Evolutionary conservation across 35 echinoderm and acorn worm genomes (phyloP), one percentile per base, ranked within the genome.

Genomic region (Chiridota heheva): DNA sequence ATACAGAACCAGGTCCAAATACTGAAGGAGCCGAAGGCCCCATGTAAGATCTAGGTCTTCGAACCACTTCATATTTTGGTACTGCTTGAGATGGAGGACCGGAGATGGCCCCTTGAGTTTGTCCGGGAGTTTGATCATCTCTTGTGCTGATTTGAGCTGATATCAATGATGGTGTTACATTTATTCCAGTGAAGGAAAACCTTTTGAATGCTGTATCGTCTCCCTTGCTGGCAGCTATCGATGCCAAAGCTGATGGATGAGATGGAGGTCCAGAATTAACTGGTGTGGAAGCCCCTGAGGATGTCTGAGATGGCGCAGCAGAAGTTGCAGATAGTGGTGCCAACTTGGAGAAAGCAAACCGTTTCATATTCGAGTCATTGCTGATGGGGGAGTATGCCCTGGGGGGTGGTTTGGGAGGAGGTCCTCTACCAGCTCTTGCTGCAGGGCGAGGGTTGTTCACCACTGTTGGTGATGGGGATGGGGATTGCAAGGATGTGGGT

Each of bases 111-210:
- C 75, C 29, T 4, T 49, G 51, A 5, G 75, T 58, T 36, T 78
- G 75, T 29, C 51, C 51, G 20, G 58, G 75, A 22, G 75, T 62
- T 20, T 78, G 53, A 20, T 60, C 35, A 25, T 78, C 36, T 34
- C 51, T 78, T 6, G 48, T 20, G 42, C 62, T 57, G 34, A 62
- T 63, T 64, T 87, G 60, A 56, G 44, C 69, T 15, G 85, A 87
- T 25, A 87, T 78, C 85, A 87, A 80, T 8, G 85, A 77, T 36
- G 85, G 85, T 17, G 85, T 87, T 17, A 87, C 65, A 58, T 87
- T 87, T 25, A 87, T 87, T 3, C 85, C 85, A 18, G 85, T 87
- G 46, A 87, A 87, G 0, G 85, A 87, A 67, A 87, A 87, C 45
- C 85, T 67, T 49, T 87, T 87, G 61, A 87, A 87, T 26, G 85